A percentile compares a stretch with the other conserved stretches of the same genome.
phyloP scores from a whole-genome alignment of 2,888 invertebrate genomes.

The Agriopis aurantiaria region DNA sequence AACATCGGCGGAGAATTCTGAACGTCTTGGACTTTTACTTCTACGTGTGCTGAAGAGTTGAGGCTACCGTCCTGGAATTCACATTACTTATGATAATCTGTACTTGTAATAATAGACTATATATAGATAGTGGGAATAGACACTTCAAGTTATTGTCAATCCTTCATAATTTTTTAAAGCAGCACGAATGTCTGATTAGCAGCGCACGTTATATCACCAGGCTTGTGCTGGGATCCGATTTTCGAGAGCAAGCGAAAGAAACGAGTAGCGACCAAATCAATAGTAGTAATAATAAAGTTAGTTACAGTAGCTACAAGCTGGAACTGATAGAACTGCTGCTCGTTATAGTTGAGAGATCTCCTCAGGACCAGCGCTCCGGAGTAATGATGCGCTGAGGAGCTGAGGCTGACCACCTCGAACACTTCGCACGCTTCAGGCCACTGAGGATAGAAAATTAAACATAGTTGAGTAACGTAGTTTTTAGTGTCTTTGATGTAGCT shows the following conservation, averaged over 20 bases:
- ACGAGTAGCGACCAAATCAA: too few species aligned
- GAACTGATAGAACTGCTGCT: conserved; percentile 92
- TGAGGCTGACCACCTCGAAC: conserved; percentile 88
- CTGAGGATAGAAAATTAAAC: conserved; percentile 66
- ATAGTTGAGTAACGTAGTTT: background rate
- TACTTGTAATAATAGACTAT: too few species aligned
- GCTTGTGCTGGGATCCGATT: too few species aligned
- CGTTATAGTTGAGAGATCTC: conserved; percentile 91
- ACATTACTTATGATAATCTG: background rate
- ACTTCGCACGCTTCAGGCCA: conserved; percentile 90
- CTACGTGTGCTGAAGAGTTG: conserved; percentile 90
- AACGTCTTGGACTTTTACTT: conserved; percentile 93
- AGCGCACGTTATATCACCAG: too few species aligned
- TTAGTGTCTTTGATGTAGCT: background rate
- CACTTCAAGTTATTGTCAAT: too few species aligned
- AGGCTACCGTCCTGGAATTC: conserved; percentile 90
- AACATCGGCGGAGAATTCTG: conserved; percentile 96
- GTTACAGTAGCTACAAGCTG: conserved; percentile 91
- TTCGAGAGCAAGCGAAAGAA: too few species aligned
- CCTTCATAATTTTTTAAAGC: too few species aligned
- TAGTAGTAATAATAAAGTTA: conserved; percentile 39
- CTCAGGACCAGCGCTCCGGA: conserved; percentile 91
- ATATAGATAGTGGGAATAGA: too few species aligned
- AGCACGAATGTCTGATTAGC: too few species aligned
- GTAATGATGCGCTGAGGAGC: conserved; percentile 89